Evolutionary conservation across 2,113 vertebrate genomes (phyloP), one percentile per base, ranked within the genome.

Genomic region (Speoplatyrhinus poulsoni): DNA sequence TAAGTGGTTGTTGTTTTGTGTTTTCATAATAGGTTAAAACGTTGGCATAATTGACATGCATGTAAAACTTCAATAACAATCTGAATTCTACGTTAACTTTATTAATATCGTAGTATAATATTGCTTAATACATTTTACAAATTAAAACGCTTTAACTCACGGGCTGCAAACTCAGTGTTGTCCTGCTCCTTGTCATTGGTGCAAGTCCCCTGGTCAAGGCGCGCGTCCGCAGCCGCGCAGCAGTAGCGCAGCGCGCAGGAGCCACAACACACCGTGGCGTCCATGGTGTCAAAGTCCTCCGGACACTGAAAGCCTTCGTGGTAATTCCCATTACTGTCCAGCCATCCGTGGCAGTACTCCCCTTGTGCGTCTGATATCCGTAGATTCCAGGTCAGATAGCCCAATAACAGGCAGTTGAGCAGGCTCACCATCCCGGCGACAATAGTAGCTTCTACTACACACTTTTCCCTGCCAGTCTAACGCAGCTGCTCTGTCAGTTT

Each of bases 291-390:
- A 86, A 97, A 95, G 89, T 95, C 94, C 92, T 99, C 97, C 8
- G 97, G 97, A 85, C 97, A 99, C 86, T 96, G 95, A 86, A 99
- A 98, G 8, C 97, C 97, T 0, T 96, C 96, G 46, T 96, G 95
- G 81, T 95, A 94, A 84, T 93, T 94, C 67, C 95, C 97, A 62
- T 90, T 93, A 61, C 78, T 70, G 91, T 96, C 96, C 92, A 95
- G 75, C 97, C 97, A 98, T 73, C 96, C 97, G 88, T 99, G 97
- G 90, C 96, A 98, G 75, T 96, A 98, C 82, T 98, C 97, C 71
- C 91, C 95, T 64, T 92, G 93, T 9, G 95, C 94, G 75, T 91
- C 90, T 46, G 89, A 91, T 15, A 93, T 89, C 68, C 89, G 88
- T 76, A 95, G 89, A 70, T 92, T 92, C 85, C 91, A 93, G 77